Evolutionary conservation across 2,113 vertebrate genomes (phyloP).

Genomic region (Ictalurus punctatus): DNA sequence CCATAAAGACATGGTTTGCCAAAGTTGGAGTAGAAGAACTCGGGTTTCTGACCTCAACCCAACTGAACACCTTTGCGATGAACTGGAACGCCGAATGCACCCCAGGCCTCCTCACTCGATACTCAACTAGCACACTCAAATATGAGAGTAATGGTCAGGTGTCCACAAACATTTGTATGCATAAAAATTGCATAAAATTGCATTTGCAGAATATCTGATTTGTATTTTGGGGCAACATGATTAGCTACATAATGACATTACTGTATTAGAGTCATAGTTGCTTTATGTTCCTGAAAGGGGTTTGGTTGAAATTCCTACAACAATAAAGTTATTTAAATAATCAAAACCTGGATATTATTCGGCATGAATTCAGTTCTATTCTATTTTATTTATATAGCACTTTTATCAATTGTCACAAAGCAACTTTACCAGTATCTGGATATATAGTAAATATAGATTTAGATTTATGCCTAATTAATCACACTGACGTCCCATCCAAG

Average conservation of each 20-base stretch:
- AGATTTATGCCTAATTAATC: background rate
- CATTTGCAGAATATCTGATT: background rate
- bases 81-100: no score
- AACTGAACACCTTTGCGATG: no score
- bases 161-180: background rate
- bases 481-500: background rate
- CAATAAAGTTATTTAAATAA: background rate
- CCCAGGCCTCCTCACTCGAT: no score
- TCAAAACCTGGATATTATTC: background rate
- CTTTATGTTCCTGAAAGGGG: background rate
- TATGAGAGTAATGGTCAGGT: background rate
- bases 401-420: background rate
- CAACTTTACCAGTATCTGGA: background rate
- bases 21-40: no score
- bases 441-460: background rate
- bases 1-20: no score
- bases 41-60: no score
- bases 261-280: background rate
- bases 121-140: background rate
- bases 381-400: background rate
- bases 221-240: background rate
- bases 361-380: background rate
- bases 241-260: background rate
- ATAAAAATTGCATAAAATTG: background rate
- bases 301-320: background rate